Evolutionary conservation across 2,888 invertebrate species (phyloP), one percentile per base, ranked within the genome.

Genomic region (Micoletzkya japonica): DNA sequence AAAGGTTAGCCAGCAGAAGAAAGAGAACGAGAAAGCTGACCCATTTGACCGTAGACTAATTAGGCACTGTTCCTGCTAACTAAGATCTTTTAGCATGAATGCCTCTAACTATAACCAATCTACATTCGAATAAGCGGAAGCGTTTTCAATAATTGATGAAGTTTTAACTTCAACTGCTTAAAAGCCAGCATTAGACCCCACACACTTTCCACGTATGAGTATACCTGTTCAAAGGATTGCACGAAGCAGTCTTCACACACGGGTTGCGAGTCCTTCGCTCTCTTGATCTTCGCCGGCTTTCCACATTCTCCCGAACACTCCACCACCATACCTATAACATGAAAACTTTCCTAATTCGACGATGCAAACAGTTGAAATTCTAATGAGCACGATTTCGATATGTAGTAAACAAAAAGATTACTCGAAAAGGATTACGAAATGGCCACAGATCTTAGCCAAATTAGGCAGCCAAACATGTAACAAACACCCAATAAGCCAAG

Each of bases 211-310:
- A n/a, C n/a, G n/a, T n/a, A n/a, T 24, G 52, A 7, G 44, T 74
- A 50, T 37, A 82, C 82, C 59, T 76, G 73, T 72, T 86, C 86
- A 70, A 86, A 86, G 68, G 75, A 73, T 7, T 58, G 60, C 6
- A 77, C 72, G 72, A 86, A 86, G 72, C 86, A 86, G 0, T 74
- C 64, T 3, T 73, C 74, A 70, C 86, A 86, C 10, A 82, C 61
- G 39, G 81, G 74, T 24, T 72, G n/a, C 7, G 79, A 81, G 50
- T 78, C 77, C 71, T 85, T 85, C 3, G 84, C 82, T 44, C 81
- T 74, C 71, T 83, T 81, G 39, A 84, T 70, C 17, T 68, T 71
- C 10, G 82, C 82, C 28, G 44, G 4, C 37, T 61, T 44, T 7
- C 61, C 61, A 36, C 61, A 61, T 30, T 49, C 49, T 30, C 61